A percentile compares a stretch with the other conserved stretches of the same genome.
These are phyloP conservation scores for Eilema griseolum DNA, from an alignment of 2,888 invertebrate species.

Conservation along the genomic window DNA sequence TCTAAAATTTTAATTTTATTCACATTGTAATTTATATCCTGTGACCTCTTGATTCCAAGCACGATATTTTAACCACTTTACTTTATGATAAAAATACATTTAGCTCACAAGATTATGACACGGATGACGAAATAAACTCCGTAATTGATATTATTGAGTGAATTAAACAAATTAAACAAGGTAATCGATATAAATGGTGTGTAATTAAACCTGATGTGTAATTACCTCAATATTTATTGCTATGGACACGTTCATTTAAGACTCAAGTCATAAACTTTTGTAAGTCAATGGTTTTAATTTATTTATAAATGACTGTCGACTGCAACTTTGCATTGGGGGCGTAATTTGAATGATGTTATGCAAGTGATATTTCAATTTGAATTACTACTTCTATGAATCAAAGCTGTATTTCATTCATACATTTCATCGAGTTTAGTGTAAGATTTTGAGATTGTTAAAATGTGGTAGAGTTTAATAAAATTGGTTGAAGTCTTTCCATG, in stretches of 20 bases:
- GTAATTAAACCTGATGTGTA: constrained; percentile 44
- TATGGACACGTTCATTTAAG: constrained; percentile 46
- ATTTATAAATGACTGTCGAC: constrained; percentile 27
- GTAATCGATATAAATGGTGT: constrained; percentile 45
- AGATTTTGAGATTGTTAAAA: not conserved
- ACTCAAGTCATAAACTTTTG: constrained; percentile 41
- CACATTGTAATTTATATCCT: not conserved
- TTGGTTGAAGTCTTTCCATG: not conserved
- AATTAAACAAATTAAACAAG: constrained; percentile 48
- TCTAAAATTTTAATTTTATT: no score
- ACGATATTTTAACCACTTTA: not conserved
- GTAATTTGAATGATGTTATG: constrained; percentile 18
- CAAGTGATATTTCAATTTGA: constrained; percentile 18
- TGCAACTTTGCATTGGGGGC: constrained; percentile 22
- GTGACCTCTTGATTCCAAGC: not conserved
- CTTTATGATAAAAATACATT: constrained; percentile 7
- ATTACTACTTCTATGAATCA: constrained; percentile 12
- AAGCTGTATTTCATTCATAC: not conserved
- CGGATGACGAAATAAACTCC: constrained; percentile 39
- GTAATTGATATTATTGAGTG: constrained; percentile 48
- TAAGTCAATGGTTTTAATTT: constrained; percentile 25
- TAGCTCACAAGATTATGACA: constrained; percentile 25
- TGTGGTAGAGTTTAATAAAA: no score
- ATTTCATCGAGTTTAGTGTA: not conserved
- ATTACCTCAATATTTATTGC: constrained; percentile 45